Evolutionary conservation across 2,888 invertebrate genomes (phyloP), one percentile per base, ranked within the genome.

Genomic region (Pseudococcus longispinus): DNA sequence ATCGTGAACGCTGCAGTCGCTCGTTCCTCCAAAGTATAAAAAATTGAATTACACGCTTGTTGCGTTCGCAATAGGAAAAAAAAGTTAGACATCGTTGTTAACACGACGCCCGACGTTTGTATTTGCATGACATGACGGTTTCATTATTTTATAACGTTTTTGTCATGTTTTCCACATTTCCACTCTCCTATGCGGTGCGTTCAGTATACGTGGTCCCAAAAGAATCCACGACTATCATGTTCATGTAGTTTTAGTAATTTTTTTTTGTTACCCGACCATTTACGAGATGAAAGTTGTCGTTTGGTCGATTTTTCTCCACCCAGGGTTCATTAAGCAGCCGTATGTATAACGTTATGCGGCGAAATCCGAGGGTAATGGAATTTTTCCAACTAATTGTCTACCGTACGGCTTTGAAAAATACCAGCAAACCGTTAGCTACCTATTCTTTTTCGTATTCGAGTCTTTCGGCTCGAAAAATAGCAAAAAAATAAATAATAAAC

Each of bases 91-190:
- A 70, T 8, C 29, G 29, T 70, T 32, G 70, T 70, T 70, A 70
- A 29, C 70, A 29, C 60, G 60, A 60, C 37, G 37, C 8, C 8
- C 37, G 37, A 37, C 60, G 9, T 60, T 60, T 60, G 60, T 60
- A 70, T 70, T 70, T 70, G 70, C 70, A 70, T 70, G 65, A 60
- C 60, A 60, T 20, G 65, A 70, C 70, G 70, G 70, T 70, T 70
- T 70, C 70, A 70, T 70, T 70, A 70, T 70, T 70, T 70, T 70
- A 29, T 29, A 70, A 70, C 70, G 70, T 70, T 70, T 70, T 1
- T 70, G 70, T 70, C 70, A 29, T 70, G 20, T 70, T 70, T 70
- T 70, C 23, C 70, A 29, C 29, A 9, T 70, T 70, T 70, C 29
- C 23, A 60, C 9, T 60, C 29, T 70, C 15, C 70, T 70, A 13